Evolutionary conservation across 2,113 vertebrate species (phyloP), one percentile per base, ranked within the genome.

Genomic region (Lagenorhynchus albirostris): DNA sequence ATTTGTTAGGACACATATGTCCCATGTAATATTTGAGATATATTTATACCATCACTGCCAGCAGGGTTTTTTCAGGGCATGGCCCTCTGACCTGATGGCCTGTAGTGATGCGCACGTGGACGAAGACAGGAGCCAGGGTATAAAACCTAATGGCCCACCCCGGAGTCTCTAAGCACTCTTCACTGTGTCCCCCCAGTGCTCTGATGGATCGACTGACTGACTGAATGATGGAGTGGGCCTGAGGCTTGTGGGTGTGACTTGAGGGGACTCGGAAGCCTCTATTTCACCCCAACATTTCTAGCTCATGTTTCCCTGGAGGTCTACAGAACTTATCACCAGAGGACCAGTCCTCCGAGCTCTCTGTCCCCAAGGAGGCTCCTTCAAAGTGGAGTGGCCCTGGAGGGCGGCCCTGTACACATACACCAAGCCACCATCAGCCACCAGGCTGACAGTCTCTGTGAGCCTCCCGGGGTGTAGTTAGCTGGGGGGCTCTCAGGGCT

Each of bases 51-150:
- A 58, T 11, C 9, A 41, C 7, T 25, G 0, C 23, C 1, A 12
- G 25, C 70, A n/a, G 50, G 31, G 31, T 44, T 67, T 85, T 8
- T 38, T 77, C 31, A 10, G 60, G 73, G 14, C 55, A 21, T 1
- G 20, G 17, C 18, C 29, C 1, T 62, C 31, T 14, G 55, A 38
- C 41, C 33, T 9, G 38, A 58, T 20, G 26, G 68, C 38, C 86
- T 65, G 26, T 17, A 13, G 21, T 1, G 12, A 53, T 1, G 11
- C 9, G 8, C 31, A n/a, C 2, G 9, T 1, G 11, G 55, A 13
- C 18, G 23, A 63, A 71, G 53, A 36, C 29, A 62, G 55, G 9
- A 86, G 31, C n/a, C 62, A 10, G 60, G 12, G 36, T 10, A 4
- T 11, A 20, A 67, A n/a, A 60, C 47, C n/a, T 8, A 15, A 1